Conservation (phyloP, 2,113 vertebrate species). For the Mormyrus iriodes region DNA sequence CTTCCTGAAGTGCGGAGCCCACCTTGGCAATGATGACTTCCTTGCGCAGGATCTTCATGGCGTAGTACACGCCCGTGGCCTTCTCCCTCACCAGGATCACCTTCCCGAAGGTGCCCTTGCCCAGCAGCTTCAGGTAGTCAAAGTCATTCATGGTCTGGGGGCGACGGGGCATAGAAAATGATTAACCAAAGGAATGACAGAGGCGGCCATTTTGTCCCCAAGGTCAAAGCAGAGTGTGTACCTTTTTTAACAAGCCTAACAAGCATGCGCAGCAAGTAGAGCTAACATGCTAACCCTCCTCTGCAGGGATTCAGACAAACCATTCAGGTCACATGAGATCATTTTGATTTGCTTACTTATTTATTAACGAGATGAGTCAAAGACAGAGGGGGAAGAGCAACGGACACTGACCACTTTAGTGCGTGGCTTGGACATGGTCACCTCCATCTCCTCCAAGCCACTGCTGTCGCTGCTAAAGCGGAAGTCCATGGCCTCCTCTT, state of each 20-base stretch:
- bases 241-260: no score
- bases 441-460: constrained; percentile 71
- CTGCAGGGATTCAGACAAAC: not conserved
- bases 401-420: constrained; percentile 68
- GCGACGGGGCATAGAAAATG: not conserved
- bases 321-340: not conserved
- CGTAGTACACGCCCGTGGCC: constrained; percentile 73
- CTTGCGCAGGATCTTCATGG: constrained; percentile 87
- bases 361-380: not conserved
- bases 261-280: not conserved
- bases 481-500: constrained; percentile 64
- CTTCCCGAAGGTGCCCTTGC: constrained; percentile 85
- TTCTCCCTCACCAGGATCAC: constrained; percentile 83
- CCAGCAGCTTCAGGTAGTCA: constrained; percentile 83
- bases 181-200: not conserved
- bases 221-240: not conserved
- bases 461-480: constrained; percentile 61
- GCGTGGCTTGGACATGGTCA: constrained; percentile 62
- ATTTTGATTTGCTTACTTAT: not conserved
- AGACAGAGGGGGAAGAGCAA: not conserved
- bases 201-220: not conserved
- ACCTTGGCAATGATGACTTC: constrained; percentile 87
- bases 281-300: not conserved
- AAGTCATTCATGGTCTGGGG: constrained; percentile 84
- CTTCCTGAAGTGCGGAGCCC: not conserved